Base-by-base conservation (phyloP, 2,797 vertebrate genomes). In the Lepus oiostolus region DNA sequence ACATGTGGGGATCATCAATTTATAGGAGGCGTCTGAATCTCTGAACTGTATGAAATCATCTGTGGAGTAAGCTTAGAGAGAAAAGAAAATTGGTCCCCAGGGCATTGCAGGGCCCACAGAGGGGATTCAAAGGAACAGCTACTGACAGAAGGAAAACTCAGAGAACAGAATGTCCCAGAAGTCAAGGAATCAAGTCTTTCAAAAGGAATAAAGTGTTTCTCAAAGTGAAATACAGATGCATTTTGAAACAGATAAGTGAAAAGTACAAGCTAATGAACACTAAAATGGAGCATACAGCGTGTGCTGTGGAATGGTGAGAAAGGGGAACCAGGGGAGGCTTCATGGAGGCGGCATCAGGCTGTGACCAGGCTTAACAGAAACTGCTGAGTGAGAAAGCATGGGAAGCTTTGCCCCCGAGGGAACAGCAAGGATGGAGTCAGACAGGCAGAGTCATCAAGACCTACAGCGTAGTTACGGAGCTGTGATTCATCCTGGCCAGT, bases 271-370 rank as follows among this genome's bases (percentile, higher is more conserved):
- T 52, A 13, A 26, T 54, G 76, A 85, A 32, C n/a, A 19, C 13
- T 47, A 35, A n/a, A 75, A 38, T 28, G 65, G n/a, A 19, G n/a
- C 30, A 19, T 32, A 22, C 35, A 52, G 22, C 24, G 35, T 13
- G 35, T 24, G 50, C 32, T 76, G 10, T 58, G 71, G 62, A 65
- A 7, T 47, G 70, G 4, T 1, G 2, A 24, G 32, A 17, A 58
- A 30, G 12, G 26, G 67, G 30, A 50, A n/a, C 22, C 5, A 30
- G 8, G 1, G 30, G 58, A 85, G 30, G 58, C 65, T 50, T 71
- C 42, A 1, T 5, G 10, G n/a, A 22, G n/a, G 17, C 8, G 13
- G 11, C 72, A 13, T 22, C 0, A 5, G 9, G 5, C 1, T 79
- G 26, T 68, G 13, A 3, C 19, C 22, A 21, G 2, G 42, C 12